phyloP scores from a whole-genome alignment of 2,113 vertebrate species.

The Gallinago paraguaiae region DNA sequence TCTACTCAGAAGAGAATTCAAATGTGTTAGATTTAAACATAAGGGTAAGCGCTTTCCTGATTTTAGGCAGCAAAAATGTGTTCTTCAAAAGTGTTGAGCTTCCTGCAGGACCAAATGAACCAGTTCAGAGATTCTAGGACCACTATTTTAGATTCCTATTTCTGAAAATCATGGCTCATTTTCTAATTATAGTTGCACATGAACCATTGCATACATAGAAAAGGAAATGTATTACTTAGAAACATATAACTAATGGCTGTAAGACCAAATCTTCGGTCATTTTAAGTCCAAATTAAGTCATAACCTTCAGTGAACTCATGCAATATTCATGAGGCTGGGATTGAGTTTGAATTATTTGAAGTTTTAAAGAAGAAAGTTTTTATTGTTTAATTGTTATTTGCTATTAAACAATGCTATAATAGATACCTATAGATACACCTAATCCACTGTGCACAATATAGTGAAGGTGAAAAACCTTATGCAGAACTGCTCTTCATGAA shows the following conservation, averaged over 20 bases:
- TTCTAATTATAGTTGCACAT: background rate
- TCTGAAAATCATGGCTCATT: background rate
- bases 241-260: background rate
- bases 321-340: background rate
- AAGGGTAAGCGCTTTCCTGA: background rate
- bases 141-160: background rate
- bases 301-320: background rate
- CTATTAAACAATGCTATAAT: background rate
- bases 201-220: background rate
- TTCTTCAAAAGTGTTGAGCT: background rate
- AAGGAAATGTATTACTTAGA: background rate
- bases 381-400: background rate
- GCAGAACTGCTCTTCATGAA: background rate
- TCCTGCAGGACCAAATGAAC: background rate
- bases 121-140: background rate
- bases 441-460: background rate
- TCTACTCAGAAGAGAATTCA: background rate
- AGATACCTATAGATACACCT: background rate
- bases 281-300: background rate
- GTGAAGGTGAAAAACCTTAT: background rate
- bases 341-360: background rate
- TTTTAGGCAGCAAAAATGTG: background rate
- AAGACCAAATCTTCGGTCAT: background rate
- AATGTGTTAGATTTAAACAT: background rate
- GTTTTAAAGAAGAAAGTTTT: background rate